Evolutionary conservation across 2,797 vertebrate genomes (phyloP).

Genomic region (Epinephelus awoara): DNA sequence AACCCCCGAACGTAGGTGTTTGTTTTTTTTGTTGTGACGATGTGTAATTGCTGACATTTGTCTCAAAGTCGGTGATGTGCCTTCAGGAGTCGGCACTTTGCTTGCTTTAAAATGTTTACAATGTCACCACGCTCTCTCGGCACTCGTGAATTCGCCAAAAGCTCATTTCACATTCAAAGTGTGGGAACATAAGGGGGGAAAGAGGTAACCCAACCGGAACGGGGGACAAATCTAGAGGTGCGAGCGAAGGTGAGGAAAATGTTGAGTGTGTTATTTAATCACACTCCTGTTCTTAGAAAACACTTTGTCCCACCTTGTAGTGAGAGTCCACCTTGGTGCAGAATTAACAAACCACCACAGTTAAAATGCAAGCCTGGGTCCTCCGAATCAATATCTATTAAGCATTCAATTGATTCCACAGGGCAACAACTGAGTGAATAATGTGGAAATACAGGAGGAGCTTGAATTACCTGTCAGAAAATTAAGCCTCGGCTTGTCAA

Average conservation of each 20-base stretch:
- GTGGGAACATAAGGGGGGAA: background rate
- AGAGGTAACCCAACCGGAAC: background rate
- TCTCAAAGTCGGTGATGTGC: constrained; percentile 26
- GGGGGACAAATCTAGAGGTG: background rate
- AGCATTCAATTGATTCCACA: constrained; percentile 53
- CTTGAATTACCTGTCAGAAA: constrained; percentile 57
- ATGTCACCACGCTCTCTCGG: constrained; percentile 17
- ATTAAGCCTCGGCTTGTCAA: constrained; percentile 51
- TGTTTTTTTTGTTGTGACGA: background rate
- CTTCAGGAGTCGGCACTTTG: background rate
- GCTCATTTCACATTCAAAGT: constrained; percentile 15
- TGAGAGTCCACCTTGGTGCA: constrained; percentile 26
- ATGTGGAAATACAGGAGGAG: constrained; percentile 52
- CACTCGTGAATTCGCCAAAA: constrained; percentile 32
- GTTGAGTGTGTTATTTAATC: background rate
- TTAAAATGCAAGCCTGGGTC: constrained; percentile 26
- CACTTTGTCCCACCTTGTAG: background rate
- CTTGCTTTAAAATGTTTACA: constrained; percentile 42
- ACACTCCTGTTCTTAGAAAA: constrained; percentile 6
- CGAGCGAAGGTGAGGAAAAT: background rate
- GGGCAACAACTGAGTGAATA: constrained; percentile 31
- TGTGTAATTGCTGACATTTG: constrained; percentile 9
- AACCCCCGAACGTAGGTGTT: background rate
- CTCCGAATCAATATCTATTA: constrained; percentile 68
- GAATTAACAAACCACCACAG: constrained; percentile 37